Conservation (phyloP, 2,888 invertebrate species). For the Metacarcinus magister region DNA sequence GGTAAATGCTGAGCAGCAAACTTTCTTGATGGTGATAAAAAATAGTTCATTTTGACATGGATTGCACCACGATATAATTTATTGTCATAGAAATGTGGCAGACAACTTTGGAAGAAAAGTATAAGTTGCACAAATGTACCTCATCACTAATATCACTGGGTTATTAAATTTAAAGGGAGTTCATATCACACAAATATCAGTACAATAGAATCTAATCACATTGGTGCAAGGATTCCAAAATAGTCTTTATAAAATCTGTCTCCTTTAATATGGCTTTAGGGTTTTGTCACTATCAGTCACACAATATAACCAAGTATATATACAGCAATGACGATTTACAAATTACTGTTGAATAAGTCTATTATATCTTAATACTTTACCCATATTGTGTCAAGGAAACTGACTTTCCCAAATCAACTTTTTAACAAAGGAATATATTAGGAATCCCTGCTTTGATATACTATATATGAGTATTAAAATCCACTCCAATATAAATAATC, state of each 20-base stretch:
- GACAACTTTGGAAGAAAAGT: slow-evolving; percentile 12
- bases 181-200: not conserved
- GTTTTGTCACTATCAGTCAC: not conserved
- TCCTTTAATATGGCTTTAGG: not conserved
- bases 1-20: not conserved
- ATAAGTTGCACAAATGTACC: not conserved
- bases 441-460: not conserved
- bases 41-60: not conserved
- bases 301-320: not conserved
- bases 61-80: not conserved
- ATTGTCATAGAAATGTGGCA: not conserved
- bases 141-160: not conserved
- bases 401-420: not conserved
- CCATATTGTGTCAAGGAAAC: not conserved
- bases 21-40: not conserved
- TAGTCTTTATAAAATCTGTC: not conserved
- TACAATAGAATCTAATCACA: not conserved
- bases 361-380: not conserved
- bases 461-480: not conserved
- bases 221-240: not conserved
- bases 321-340: not conserved
- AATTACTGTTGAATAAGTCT: not conserved
- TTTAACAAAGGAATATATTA: not conserved
- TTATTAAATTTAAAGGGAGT: not conserved
- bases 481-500: not conserved